phyloP scores from a whole-genome alignment of 2,797 vertebrate genomes.

The Onychomys torridus region DNA sequence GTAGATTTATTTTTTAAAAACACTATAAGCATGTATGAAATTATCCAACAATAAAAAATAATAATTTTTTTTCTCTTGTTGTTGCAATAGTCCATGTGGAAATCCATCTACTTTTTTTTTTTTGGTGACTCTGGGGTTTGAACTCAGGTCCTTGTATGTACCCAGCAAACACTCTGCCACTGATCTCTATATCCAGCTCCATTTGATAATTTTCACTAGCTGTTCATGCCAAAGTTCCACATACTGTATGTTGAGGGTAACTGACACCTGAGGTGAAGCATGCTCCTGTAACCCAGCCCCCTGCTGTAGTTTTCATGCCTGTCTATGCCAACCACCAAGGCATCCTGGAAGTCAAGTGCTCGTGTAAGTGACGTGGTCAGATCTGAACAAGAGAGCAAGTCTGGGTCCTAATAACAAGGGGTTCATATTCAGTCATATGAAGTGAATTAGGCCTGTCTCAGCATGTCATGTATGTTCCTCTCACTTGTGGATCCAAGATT shows the following conservation, averaged over 20 bases:
- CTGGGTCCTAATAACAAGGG: neutral
- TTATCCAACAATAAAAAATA: neutral
- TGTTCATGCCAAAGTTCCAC: no score
- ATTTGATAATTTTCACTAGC: neutral
- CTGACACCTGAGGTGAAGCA: neutral
- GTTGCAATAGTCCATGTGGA: neutral
- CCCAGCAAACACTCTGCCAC: neutral
- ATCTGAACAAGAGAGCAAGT: neutral
- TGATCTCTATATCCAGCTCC: neutral
- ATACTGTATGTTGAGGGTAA: neutral
- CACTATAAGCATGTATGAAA: neutral
- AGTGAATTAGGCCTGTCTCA: neutral
- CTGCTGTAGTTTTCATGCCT: neutral
- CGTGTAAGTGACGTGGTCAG: neutral
- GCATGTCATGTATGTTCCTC: neutral
- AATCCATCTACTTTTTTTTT: neutral
- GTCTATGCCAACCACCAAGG: neutral
- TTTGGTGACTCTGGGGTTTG: neutral
- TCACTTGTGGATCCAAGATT: neutral
- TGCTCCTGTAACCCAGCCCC: fast-evolving
- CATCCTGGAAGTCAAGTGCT: neutral
- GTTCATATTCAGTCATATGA: neutral
- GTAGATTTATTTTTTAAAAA: neutral
- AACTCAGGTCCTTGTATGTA: neutral
- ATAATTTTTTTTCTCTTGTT: neutral